phyloP scores from a whole-genome alignment of 2,113 vertebrate species.

The Strix aluco region DNA sequence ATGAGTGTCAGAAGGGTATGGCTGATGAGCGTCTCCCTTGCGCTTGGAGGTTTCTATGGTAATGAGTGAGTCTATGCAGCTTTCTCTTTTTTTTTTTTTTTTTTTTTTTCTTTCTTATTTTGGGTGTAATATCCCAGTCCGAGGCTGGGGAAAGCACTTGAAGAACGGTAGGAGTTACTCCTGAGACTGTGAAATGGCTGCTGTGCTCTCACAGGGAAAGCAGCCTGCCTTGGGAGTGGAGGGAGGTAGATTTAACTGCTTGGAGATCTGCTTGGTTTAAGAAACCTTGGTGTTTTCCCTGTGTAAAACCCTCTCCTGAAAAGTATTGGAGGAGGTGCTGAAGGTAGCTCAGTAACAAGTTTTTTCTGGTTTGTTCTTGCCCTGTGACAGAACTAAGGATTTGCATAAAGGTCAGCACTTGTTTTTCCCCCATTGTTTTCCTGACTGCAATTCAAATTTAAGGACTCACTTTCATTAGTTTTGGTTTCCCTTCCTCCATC shows the following conservation, averaged over 20 bases:
- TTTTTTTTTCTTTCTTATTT: rapidly evolving
- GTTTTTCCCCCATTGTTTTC: not conserved
- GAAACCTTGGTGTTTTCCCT: not conserved
- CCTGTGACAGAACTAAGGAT: not conserved
- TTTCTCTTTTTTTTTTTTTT: not conserved
- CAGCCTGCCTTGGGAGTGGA: rapidly evolving
- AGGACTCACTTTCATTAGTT: not conserved
- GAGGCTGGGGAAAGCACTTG: not conserved
- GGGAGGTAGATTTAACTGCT: not conserved
- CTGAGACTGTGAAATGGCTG: not conserved
- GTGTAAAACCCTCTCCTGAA: not conserved
- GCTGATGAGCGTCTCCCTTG: rapidly evolving
- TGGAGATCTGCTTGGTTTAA: rapidly evolving
- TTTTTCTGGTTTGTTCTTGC: not conserved
- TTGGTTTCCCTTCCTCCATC: not conserved
- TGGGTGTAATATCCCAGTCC: not conserved
- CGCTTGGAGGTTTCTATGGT: not conserved
- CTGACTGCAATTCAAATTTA: not conserved
- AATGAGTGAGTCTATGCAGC: not conserved
- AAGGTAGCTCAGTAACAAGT: not conserved
- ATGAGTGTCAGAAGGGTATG: rapidly evolving
- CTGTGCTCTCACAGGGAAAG: rapidly evolving
- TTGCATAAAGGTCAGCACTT: not conserved
- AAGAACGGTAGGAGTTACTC: not conserved
- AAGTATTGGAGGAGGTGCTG: not conserved